phyloP scores from a whole-genome alignment of 2,888 invertebrate genomes.

The Dicycla oo region DNA sequence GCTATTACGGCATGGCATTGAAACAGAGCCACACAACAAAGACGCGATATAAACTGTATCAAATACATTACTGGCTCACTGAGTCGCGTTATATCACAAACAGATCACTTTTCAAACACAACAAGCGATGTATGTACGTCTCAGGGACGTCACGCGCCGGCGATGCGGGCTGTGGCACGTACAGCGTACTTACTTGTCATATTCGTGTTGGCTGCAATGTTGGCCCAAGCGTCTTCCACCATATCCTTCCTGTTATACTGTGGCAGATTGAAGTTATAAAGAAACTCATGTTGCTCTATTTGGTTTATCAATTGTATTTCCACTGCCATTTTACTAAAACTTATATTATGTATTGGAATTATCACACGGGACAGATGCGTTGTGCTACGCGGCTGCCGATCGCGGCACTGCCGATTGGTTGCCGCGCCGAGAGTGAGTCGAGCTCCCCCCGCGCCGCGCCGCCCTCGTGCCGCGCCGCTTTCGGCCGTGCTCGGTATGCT shows the following conservation, averaged over 20 bases:
- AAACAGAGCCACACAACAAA: constrained; percentile 44
- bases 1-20: constrained; percentile 47
- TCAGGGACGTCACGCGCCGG: constrained; percentile 38
- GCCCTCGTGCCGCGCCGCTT: constrained; percentile 51
- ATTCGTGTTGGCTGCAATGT: constrained; percentile 65
- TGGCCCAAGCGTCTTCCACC: constrained; percentile 70
- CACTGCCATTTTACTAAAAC: constrained; percentile 61
- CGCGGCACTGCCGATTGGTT: constrained; percentile 64
- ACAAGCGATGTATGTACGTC: constrained; percentile 29
- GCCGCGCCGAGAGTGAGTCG: constrained; percentile 64
- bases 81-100: constrained; percentile 2
- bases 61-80: constrained; percentile 41
- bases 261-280: constrained; percentile 70
- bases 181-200: constrained; percentile 66
- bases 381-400: constrained; percentile 52
- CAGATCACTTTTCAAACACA: constrained; percentile 22
- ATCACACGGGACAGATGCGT: constrained; percentile 36
- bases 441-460: constrained; percentile 65
- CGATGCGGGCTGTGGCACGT: constrained; percentile 18
- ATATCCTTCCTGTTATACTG: constrained; percentile 73
- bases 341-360: neutral
- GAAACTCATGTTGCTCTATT: constrained; percentile 69
- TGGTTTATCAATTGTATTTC: constrained; percentile 71
- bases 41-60: constrained; percentile 27
- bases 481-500: constrained; percentile 57